Evolutionary conservation across 2,797 vertebrate genomes (phyloP), one percentile per base, ranked within the genome.

Genomic region (Remorina albescens): DNA sequence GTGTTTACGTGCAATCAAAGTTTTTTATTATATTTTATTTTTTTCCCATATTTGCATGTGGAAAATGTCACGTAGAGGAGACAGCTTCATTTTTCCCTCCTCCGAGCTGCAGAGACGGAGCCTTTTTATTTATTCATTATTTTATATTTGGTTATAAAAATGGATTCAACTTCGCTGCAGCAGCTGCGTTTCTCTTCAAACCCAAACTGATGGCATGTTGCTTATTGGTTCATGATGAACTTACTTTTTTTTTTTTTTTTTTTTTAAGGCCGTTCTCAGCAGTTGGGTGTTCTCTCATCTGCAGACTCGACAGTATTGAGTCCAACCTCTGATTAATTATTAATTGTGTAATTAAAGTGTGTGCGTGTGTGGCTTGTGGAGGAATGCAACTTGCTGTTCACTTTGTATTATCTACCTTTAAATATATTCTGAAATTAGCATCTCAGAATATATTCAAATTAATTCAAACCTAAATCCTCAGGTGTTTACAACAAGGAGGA

Each of bases 331-430:
- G 86, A 91, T 92, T 82, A 87, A 93, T 91, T 91, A 92, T 92
- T 92, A 91, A 93, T 81, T 81, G 87, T 80, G 86, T 86, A 90
- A 91, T 92, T 90, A 91, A 91, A 90, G 81, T 76, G 81, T 75
- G 68, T 41, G 78, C 41, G 26, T 41, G 69, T 39, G 62, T 49
- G 67, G 67, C 71, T 78, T 59, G 56, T 42, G 9, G 55, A 54
- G 67, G 66, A 80, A 74, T 81, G 73, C 74, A 82, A 81, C 64
- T 67, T 81, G 77, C 83, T 79, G 34, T 72, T 73, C 61, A 42
- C 76, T 81, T 71, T 78, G 23, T 68, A 81, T 88, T 85, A 88
- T 76, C 76, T 56, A 65, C 69, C 58, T 72, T 55, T 0, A 41
- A 60, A 6, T 11, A 12, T 53, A 39, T 69, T 64, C 16, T 7